These are phyloP conservation scores for Spatula clypeata DNA, from an alignment of 2,797 vertebrate genomes.

Conservation along the genomic window DNA sequence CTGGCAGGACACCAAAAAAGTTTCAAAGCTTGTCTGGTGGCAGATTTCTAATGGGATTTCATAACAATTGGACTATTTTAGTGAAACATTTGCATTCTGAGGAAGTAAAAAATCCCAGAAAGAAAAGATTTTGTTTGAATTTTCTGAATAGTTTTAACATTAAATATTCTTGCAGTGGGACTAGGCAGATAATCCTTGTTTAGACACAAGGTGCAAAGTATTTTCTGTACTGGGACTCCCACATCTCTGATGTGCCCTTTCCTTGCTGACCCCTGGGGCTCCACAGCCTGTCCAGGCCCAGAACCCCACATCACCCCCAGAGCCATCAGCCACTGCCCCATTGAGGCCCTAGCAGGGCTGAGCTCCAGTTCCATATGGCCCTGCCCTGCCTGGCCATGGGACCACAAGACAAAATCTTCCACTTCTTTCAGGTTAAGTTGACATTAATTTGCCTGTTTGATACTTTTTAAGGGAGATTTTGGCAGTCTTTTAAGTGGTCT, in stretches of 20 bases:
- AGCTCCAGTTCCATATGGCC: neutral
- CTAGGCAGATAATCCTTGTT: neutral
- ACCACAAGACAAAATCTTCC: neutral
- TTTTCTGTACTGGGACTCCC: neutral
- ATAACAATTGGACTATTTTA: slow-evolving; percentile 24
- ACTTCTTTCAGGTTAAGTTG: too few species aligned
- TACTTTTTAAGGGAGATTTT: neutral
- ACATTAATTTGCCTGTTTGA: neutral
- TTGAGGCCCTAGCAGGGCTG: fast-evolving
- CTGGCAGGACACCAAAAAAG: slow-evolving; percentile 49
- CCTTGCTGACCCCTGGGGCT: neutral
- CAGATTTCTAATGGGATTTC: slow-evolving; percentile 40
- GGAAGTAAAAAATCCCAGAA: neutral
- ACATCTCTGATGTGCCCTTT: neutral
- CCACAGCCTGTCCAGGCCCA: fast-evolving
- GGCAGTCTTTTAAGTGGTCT: neutral
- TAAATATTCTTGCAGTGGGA: neutral
- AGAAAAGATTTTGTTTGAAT: neutral
- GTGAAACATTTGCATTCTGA: slow-evolving; percentile 1
- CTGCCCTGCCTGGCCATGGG: fast-evolving
- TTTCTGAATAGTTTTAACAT: neutral
- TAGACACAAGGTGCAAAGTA: fast-evolving
- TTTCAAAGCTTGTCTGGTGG: slow-evolving; percentile 55
- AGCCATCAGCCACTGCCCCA: neutral
- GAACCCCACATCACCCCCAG: fast-evolving